A percentile compares a stretch with the other conserved stretches of the same genome.
Conservation (phyloP, 2,113 vertebrate species). For the Manacus vitellinus region DNA sequence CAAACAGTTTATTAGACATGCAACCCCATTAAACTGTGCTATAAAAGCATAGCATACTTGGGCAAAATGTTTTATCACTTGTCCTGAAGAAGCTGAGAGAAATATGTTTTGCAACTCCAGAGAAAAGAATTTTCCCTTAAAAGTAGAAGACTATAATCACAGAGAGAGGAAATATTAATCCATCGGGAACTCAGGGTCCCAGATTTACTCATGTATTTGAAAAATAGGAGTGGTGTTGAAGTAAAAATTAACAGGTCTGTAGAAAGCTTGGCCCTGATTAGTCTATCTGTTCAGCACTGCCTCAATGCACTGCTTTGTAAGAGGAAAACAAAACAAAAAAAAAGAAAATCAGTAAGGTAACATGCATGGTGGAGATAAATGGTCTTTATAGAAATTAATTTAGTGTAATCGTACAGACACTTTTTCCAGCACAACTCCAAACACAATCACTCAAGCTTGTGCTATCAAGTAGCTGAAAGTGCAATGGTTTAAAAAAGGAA, state of each 20-base stretch:
- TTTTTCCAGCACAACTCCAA: not conserved
- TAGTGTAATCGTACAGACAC: not conserved
- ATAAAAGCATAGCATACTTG: not conserved
- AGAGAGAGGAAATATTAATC: not conserved
- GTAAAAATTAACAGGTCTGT: not conserved
- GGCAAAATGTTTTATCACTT: not conserved
- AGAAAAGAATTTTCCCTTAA: not conserved
- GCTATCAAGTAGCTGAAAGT: not conserved
- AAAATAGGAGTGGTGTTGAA: not conserved
- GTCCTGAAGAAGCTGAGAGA: not conserved
- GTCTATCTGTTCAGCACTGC: not conserved
- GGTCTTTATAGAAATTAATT: not conserved
- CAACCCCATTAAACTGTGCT: not conserved
- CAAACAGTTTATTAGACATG: not conserved
- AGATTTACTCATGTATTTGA: not conserved
- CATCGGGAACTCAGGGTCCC: not conserved
- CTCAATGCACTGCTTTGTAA: not conserved
- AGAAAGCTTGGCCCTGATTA: not conserved
- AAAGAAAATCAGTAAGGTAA: not conserved
- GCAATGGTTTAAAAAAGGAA: not conserved
- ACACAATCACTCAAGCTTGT: accelerated
- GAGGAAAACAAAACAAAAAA: not conserved
- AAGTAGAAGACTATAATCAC: not conserved
- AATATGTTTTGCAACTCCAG: not conserved
- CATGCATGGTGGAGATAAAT: not conserved